phyloP scores from a whole-genome alignment of 1,140 invertebrate species.

The Macrosteles quadrilineatus region DNA sequence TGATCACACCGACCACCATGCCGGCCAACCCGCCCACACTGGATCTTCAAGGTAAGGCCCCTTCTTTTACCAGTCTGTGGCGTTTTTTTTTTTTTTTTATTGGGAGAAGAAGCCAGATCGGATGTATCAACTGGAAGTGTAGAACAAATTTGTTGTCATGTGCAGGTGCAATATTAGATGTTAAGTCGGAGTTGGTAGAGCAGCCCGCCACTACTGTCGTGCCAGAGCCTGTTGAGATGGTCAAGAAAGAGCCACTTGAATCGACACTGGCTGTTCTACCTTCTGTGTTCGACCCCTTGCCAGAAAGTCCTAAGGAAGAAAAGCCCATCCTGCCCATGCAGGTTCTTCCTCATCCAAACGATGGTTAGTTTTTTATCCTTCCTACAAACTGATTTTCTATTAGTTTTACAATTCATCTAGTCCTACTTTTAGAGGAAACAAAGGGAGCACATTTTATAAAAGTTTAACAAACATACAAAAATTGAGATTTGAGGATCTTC shows the following conservation, averaged over 20 bases:
- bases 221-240: background rate
- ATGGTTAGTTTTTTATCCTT: conserved; percentile 22
- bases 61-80: no score
- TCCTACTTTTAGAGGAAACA: no score
- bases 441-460: no score
- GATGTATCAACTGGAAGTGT: background rate
- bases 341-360: conserved; percentile 34
- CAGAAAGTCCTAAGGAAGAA: conserved; percentile 39
- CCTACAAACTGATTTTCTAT: background rate
- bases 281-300: conserved; percentile 39
- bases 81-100: no score
- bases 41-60: background rate
- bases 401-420: no score
- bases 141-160: conserved; percentile 1
- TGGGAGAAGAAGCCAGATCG: background rate
- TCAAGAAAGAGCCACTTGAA: conserved; percentile 7
- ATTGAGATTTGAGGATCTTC: no score
- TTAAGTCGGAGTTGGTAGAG: conserved; percentile 10
- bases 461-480: no score
- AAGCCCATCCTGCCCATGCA: conserved; percentile 31
- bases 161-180: conserved; percentile 24
- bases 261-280: conserved; percentile 35
- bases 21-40: background rate
- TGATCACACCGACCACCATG: background rate
- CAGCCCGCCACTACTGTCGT: background rate